Evolutionary conservation across 2,888 invertebrate genomes (phyloP).

Genomic region (Amphimallon solstitiale): DNA sequence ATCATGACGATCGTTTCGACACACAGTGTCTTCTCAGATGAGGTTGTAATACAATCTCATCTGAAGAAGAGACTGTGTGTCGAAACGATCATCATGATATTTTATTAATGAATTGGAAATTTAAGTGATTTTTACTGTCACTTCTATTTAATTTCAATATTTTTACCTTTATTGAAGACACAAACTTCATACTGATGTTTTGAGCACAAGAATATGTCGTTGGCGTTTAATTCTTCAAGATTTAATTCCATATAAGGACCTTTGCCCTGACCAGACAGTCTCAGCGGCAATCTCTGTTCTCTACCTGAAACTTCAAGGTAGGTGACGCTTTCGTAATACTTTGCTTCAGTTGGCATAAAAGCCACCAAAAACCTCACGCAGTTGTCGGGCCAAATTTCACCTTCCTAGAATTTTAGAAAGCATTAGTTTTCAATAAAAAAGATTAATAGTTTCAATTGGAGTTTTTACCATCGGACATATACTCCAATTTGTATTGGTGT

Average conservation of each 20-base stretch:
- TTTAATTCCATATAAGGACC: slow-evolving; percentile 70
- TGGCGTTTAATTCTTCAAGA: slow-evolving; percentile 68
- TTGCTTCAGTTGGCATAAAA: slow-evolving; percentile 68
- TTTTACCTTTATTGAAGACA: slow-evolving; percentile 67
- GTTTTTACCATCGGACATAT: slow-evolving; percentile 65
- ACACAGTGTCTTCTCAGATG: too few relatives aligned
- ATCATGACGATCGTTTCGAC: too few relatives aligned
- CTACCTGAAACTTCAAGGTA: slow-evolving; percentile 71
- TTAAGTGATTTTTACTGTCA: too few relatives aligned
- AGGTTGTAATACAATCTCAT: too few relatives aligned
- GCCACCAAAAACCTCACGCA: slow-evolving; percentile 65
- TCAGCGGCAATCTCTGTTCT: slow-evolving; percentile 65
- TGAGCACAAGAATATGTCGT: slow-evolving; percentile 69
- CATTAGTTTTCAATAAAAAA: neutral
- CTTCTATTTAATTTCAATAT: too few relatives aligned
- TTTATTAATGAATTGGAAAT: too few relatives aligned
- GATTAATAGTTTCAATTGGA: neutral
- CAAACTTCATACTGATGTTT: slow-evolving; percentile 71
- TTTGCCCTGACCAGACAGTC: slow-evolving; percentile 66
- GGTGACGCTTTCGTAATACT: slow-evolving; percentile 64
- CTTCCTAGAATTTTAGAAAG: slow-evolving; percentile 61
- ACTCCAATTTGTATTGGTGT: slow-evolving; percentile 60
- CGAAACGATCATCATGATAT: too few relatives aligned
- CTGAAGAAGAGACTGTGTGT: too few relatives aligned
- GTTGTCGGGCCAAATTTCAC: slow-evolving; percentile 70